Evolutionary conservation across 1,140 invertebrate species (phyloP).

Genomic region (Manduca sexta): DNA sequence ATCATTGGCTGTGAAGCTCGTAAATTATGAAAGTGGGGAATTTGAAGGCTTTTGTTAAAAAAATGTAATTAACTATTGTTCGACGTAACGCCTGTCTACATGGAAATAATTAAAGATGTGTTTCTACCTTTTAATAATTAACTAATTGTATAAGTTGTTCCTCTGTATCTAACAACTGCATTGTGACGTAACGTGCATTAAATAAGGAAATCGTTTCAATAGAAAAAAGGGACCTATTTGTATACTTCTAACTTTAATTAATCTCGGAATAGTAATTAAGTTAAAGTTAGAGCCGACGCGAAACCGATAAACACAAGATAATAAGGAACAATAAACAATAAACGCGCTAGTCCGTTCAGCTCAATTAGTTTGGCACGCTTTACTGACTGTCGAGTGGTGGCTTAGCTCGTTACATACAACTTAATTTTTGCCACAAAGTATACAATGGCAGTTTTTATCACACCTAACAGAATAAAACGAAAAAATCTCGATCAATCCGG

Average conservation of each 20-base stretch:
- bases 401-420: not conserved
- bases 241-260: not conserved
- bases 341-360: not conserved
- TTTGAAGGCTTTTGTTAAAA: not conserved
- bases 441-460: no score
- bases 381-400: not conserved
- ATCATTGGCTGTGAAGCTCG: no score
- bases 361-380: not conserved
- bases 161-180: not conserved
- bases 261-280: not conserved
- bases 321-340: not conserved
- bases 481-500: no score
- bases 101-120: not conserved
- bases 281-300: no score
- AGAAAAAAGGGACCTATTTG: not conserved
- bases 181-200: not conserved
- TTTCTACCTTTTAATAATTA: slow-evolving; percentile 3
- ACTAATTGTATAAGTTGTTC: not conserved
- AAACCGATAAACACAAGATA: no score
- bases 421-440: not conserved
- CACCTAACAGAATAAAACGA: no score
- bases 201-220: not conserved
- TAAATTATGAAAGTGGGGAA: no score
- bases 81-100: not conserved
- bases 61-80: slow-evolving; percentile 3